A percentile compares a stretch with the other conserved stretches of the same genome.
Evolutionary conservation across 2,113 vertebrate species (phyloP).

Genomic region (Crocuta crocuta): DNA sequence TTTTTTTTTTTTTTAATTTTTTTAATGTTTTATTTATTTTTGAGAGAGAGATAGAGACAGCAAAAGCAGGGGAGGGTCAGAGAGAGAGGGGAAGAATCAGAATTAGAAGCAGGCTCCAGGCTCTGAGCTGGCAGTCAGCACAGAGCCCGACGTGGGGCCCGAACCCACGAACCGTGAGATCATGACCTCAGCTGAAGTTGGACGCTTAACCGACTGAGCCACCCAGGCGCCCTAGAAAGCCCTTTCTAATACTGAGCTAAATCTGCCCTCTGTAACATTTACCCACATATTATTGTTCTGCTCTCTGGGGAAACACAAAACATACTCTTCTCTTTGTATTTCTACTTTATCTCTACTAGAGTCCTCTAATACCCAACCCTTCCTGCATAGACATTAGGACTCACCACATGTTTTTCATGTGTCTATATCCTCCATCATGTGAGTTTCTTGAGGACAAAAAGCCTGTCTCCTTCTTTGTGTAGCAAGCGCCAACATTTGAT

Average conservation of each 20-base stretch:
- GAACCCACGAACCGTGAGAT: too few relatives aligned
- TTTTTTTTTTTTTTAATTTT: too few relatives aligned
- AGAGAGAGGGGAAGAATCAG: too few relatives aligned
- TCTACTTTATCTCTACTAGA: neutral
- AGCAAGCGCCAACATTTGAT: neutral
- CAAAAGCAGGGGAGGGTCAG: too few relatives aligned
- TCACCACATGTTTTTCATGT: neutral
- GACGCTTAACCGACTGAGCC: too few relatives aligned
- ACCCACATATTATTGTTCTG: neutral
- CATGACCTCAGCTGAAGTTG: too few relatives aligned
- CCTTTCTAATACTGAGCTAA: neutral
- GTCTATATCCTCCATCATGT: neutral
- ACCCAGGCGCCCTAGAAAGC: neutral
- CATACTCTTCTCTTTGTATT: neutral
- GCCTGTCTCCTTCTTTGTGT: neutral
- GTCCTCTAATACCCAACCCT: neutral
- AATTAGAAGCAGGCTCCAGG: too few relatives aligned
- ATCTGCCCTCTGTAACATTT: neutral
- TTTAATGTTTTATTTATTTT: too few relatives aligned
- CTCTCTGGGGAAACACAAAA: neutral
- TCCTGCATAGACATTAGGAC: neutral
- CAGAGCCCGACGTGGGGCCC: too few relatives aligned
- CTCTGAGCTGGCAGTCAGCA: too few relatives aligned
- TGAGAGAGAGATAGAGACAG: too few relatives aligned
- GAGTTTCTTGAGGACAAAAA: conserved; percentile 6